These are phyloP conservation scores for Allygus modestus DNA, from an alignment of 2,888 invertebrate species.

Conservation along the genomic window DNA sequence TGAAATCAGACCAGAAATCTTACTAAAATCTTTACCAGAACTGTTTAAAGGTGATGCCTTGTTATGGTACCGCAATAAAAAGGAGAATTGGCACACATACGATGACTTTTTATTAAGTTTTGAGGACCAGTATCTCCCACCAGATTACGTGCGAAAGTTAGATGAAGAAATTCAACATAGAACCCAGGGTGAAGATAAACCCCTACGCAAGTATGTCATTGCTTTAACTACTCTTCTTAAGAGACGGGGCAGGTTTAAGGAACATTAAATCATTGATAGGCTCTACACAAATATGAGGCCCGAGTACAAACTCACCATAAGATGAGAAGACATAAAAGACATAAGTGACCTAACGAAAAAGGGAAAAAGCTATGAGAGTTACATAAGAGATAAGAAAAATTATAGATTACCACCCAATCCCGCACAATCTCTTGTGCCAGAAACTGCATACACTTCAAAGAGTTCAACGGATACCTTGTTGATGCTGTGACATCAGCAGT, in stretches of 20 bases:
- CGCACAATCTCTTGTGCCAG: neutral
- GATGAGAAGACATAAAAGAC: neutral
- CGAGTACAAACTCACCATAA: neutral
- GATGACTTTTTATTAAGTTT: neutral
- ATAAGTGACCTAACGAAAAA: neutral
- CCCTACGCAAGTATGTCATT: neutral
- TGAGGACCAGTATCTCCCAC: neutral
- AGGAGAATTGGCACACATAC: neutral
- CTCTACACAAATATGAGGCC: neutral
- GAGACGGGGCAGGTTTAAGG: neutral
- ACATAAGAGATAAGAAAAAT: neutral
- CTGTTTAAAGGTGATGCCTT: neutral
- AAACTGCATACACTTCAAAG: neutral
- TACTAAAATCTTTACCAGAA: neutral
- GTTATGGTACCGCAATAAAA: neutral
- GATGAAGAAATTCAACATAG: neutral
- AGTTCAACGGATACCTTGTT: neutral
- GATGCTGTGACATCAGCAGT: no score
- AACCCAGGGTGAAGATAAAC: neutral
- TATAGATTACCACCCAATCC: neutral
- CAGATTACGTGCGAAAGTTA: neutral
- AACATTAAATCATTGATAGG: neutral
- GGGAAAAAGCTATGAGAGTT: neutral
- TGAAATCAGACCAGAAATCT: neutral
- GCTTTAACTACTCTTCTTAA: neutral